Conservation (phyloP, 35 echinoderm and acorn worm genomes). For the Nesometra sesokonis region DNA sequence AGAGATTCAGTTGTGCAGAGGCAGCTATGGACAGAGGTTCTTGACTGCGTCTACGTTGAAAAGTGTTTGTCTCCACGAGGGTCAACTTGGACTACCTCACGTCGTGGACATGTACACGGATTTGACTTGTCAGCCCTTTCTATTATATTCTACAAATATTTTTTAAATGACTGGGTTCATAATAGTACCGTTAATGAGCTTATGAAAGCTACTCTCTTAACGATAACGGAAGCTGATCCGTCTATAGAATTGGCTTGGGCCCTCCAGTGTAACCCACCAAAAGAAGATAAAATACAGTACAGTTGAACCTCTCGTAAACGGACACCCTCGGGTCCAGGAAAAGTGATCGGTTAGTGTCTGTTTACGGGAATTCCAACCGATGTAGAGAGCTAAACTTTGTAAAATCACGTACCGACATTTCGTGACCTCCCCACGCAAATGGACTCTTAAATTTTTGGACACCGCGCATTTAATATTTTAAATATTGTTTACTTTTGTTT, state of each 20-base stretch:
- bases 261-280: slow-evolving; percentile 28
- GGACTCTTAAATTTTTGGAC: no score
- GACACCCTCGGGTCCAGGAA: no score
- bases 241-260: slow-evolving; percentile 7
- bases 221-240: slow-evolving; percentile 3
- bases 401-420: no score
- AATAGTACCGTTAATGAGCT: not conserved
- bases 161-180: not conserved
- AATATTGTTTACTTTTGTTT: no score
- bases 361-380: no score
- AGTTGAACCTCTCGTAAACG: no score
- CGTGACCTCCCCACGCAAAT: no score
- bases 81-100: not conserved
- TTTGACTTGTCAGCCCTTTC: slow-evolving; percentile 13
- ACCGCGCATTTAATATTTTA: no score
- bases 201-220: slow-evolving; percentile 1
- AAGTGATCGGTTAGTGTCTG: no score
- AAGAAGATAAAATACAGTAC: not conserved
- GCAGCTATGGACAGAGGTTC: not conserved
- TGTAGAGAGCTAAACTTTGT: no score
- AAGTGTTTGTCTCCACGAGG: slow-evolving; percentile 13
- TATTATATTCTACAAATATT: not conserved
- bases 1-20: slow-evolving; percentile 1
- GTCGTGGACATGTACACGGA: not conserved
- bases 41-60: not conserved